phyloP scores from a whole-genome alignment of 1,140 invertebrate genomes.

The Venturia canescens region DNA sequence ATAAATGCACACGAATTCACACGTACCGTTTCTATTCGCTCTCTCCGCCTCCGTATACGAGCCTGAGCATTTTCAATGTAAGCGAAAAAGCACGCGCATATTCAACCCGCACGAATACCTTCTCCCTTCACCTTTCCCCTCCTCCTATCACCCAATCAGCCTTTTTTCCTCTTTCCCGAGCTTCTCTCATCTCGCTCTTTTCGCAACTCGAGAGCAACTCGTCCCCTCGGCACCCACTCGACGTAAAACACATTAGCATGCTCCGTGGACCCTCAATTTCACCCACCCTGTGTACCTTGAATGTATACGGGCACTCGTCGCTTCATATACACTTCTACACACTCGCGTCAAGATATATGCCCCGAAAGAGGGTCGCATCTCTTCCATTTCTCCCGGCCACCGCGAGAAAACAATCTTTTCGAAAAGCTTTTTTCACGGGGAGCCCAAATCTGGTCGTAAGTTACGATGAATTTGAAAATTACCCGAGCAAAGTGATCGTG shows the following conservation, averaged over 20 bases:
- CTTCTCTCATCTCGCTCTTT: conserved; percentile 28
- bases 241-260: conserved; percentile 57
- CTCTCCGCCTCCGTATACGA: too few relatives aligned
- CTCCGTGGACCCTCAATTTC: conserved; percentile 51
- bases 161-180: conserved; percentile 37
- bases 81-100: too few relatives aligned
- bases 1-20: too few relatives aligned
- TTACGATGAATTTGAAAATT: neutral
- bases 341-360: too few relatives aligned
- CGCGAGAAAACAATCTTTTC: neutral
- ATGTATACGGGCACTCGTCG: neutral
- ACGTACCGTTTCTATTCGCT: too few relatives aligned
- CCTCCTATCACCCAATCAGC: neutral
- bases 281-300: neutral
- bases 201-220: conserved; percentile 36
- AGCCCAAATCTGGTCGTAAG: neutral
- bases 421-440: neutral
- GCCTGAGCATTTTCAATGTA: too few relatives aligned
- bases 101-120: neutral
- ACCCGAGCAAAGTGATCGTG: too few relatives aligned
- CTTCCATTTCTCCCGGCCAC: too few relatives aligned
- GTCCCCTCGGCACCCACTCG: conserved; percentile 7
- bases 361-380: too few relatives aligned
- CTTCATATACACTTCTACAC: too few relatives aligned
- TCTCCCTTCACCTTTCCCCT: neutral